Evolutionary conservation across 2,113 vertebrate species (phyloP), one percentile per base, ranked within the genome.

Genomic region (Podiceps cristatus): DNA sequence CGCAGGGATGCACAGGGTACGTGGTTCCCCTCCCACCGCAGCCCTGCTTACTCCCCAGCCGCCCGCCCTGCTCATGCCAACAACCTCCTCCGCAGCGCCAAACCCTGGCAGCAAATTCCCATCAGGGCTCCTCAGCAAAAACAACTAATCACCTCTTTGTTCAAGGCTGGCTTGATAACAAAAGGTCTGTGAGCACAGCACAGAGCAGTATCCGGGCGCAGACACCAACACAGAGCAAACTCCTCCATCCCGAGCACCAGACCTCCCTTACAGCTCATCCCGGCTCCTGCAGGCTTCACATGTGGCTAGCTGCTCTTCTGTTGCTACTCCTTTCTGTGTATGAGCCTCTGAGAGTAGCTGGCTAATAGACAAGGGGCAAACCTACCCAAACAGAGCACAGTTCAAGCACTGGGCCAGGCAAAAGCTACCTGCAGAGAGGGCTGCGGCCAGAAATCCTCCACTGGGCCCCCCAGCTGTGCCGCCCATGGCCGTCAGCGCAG

Each of bases 401-500:
- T 18, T 25, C 40, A 52, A 53, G 58, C 67, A 12, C 63, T 5
- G n/a, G n/a, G 58, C 42, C 29, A 49, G 60, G 64, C 59, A 35
- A 62, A 23, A 85, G 47, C 35, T 13, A 67, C 47, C 28, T 66
- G 58, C 47, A 20, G 13, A 60, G 29, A 14, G 55, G 44, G 16
- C 52, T 69, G 63, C 1, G 13, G n/a, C 37, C 22, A 37, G 25
- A 33, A 77, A 18, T 11, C 45, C 31, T 67, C 49, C 75, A 60
- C n/a, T 7, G 4, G 17, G 19, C 24, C 28, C 35, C 28, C 11
- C 20, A 53, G 64, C 62, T 33, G 3, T 7, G 20, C 0, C 8
- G 5, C 17, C 27, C 18, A 3, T 1, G 2, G 71, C 44, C 8
- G 3, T 31, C 47, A 27, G 35, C 18, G 0, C 3, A 3, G 1